Evolutionary conservation across 2,888 invertebrate genomes (phyloP), one percentile per base, ranked within the genome.

Genomic region (Erebia aethiops): DNA sequence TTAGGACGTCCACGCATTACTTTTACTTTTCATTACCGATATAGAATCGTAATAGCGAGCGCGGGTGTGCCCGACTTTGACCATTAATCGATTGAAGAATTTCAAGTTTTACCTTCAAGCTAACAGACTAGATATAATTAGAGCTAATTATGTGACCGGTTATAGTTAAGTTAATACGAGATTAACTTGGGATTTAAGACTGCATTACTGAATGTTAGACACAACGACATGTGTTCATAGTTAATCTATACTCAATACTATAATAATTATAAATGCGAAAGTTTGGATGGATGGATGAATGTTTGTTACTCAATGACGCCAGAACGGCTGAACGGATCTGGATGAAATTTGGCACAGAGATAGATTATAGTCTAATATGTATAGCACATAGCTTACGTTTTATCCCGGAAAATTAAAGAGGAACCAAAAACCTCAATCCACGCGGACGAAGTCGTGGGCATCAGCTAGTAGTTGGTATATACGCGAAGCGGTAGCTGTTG

Each of bases 21-120:
- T 74, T 76, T 76, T 73, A 74, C 75, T 77, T 74, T 77, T 72
- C 69, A 35, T 67, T 74, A 74, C 65, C 69, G 56, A 71, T 72
- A 69, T 72, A 72, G 72, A 67, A 56, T 72, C 74, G 66, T 72
- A 71, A 67, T 71, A 71, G 69, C 72, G 54, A 49, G 41, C 56
- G 64, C 60, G 72, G 74, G 72, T 70, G 70, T 72, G 72, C 66
- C 66, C 69, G n/a, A 74, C 62, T 70, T 72, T 41, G 52, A 16
- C 65, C 66, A 63, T 73, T 68, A 71, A 66, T 51, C 11, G 65
- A 65, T 68, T 62, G 69, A 67, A 64, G 69, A 71, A 69, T 69
- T 68, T 71, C 72, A 52, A 71, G 70, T 72, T 66, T 35, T 69
- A 66, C 71, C 67, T 74, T 66, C 70, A 74, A 65, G 69, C 16